Evolutionary conservation across 2,888 invertebrate species (phyloP).

Genomic region (Hirtodrosophila duncani): DNA sequence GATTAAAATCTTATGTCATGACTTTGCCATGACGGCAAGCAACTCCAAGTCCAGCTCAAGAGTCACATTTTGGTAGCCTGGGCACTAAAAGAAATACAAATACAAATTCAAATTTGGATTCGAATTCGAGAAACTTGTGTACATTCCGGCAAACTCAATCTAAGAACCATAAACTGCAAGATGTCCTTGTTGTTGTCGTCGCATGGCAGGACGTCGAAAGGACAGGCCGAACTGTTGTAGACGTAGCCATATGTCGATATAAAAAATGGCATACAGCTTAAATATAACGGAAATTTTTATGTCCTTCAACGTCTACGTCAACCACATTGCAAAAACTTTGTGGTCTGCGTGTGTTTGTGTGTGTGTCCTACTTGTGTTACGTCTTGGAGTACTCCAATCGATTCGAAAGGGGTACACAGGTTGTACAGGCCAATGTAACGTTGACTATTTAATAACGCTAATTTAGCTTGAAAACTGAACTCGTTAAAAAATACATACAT

Average conservation of each 20-base stretch:
- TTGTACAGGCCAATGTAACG: too few species aligned
- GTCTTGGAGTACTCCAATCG: conserved; percentile 26
- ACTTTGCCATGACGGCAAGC: conserved; percentile 22
- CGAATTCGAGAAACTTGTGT: conserved; percentile 43
- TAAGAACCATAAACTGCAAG: conserved; percentile 68
- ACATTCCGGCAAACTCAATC: conserved; percentile 63
- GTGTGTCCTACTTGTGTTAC: conserved; percentile 23
- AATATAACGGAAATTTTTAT: conserved; percentile 66
- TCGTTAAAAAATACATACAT: too few species aligned
- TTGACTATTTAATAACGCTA: conserved; percentile 37
- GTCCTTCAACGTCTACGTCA: conserved; percentile 68
- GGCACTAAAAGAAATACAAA: conserved; percentile 58
- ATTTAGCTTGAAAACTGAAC: conserved; percentile 42
- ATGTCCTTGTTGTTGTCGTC: conserved; percentile 40
- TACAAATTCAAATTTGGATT: conserved; percentile 54
- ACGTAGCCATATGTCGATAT: conserved; percentile 55
- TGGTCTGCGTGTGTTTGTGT: conserved; percentile 13
- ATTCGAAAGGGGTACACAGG: too few species aligned
- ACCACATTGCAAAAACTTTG: conserved; percentile 62
- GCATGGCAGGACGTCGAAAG: conserved; percentile 27
- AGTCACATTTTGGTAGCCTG: conserved; percentile 28
- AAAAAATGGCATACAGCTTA: conserved; percentile 35
- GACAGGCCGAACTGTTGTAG: conserved; percentile 33
- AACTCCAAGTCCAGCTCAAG: conserved; percentile 29
- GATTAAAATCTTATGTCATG: conserved; percentile 62